phyloP scores from a whole-genome alignment of 2,888 invertebrate species.

The Pristionchus maxplancki region DNA sequence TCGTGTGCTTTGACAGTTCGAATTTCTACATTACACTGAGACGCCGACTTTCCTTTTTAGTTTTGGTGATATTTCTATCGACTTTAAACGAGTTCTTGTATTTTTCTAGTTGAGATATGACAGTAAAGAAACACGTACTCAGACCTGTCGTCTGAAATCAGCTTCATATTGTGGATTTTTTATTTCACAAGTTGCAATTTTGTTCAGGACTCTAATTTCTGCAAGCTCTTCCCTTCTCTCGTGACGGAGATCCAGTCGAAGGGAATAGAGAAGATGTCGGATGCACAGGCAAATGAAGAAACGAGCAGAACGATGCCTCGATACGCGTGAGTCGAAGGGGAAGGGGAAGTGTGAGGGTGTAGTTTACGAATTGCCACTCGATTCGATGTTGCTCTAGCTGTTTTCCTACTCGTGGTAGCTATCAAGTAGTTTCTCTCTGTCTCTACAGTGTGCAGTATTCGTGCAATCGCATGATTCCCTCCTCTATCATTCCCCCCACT shows the following conservation, averaged over 20 bases:
- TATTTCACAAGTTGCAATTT: too few relatives aligned
- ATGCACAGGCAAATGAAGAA: constrained; percentile 14
- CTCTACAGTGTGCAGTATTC: neutral
- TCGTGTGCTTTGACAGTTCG: too few relatives aligned
- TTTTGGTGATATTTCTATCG: neutral
- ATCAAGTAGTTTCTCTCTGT: neutral
- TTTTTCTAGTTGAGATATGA: neutral
- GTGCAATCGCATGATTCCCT: neutral
- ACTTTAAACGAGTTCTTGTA: neutral
- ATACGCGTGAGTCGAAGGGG: neutral
- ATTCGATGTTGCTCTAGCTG: too few relatives aligned
- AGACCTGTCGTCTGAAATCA: too few relatives aligned
- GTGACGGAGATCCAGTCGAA: constrained; percentile 82
- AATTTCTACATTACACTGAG: neutral
- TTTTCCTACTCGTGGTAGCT: neutral
- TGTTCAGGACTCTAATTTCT: constrained; percentile 81
- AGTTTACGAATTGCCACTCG: neutral
- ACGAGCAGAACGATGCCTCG: neutral
- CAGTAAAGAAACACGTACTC: too few relatives aligned
- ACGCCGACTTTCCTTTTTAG: neutral
- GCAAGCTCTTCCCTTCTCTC: constrained; percentile 94
- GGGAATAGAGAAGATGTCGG: constrained; percentile 31
- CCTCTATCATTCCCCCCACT: neutral
- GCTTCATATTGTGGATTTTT: too few relatives aligned
- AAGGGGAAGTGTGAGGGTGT: neutral